phyloP scores from a whole-genome alignment of 2,113 vertebrate genomes.

The Microtus oregoni region DNA sequence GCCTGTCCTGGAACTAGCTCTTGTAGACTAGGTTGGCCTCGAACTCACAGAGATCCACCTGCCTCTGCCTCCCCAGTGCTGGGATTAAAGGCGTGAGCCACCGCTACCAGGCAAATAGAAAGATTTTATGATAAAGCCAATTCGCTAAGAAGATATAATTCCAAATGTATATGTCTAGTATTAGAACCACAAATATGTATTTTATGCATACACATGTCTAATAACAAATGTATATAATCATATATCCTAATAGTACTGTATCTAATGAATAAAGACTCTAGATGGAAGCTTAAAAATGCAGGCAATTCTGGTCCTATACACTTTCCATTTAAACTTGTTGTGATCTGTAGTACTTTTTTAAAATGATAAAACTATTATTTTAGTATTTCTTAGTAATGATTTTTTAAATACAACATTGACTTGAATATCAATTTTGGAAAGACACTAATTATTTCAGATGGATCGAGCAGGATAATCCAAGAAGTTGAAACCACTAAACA shows the following conservation, averaged over 20 bases:
- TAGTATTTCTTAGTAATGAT: background rate
- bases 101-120: background rate
- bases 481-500: background rate
- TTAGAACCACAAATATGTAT: background rate
- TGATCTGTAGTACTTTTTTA: background rate
- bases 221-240: background rate
- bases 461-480: background rate
- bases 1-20: no score
- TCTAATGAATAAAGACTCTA: background rate
- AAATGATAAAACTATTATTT: conserved; percentile 1
- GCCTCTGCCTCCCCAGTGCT: no score
- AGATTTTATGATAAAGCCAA: conserved; percentile 18
- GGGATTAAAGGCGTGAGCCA: no score
- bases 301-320: background rate
- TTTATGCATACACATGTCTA: background rate
- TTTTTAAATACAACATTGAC: conserved; percentile 14
- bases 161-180: background rate
- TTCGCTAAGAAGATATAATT: background rate
- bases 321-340: background rate
- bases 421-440: conserved; percentile 28
- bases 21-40: no score
- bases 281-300: conserved; percentile 27
- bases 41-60: no score
- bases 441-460: background rate
- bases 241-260: background rate